Evolutionary conservation across 2,888 invertebrate species (phyloP).

Genomic region (Aspidiotus destructor): DNA sequence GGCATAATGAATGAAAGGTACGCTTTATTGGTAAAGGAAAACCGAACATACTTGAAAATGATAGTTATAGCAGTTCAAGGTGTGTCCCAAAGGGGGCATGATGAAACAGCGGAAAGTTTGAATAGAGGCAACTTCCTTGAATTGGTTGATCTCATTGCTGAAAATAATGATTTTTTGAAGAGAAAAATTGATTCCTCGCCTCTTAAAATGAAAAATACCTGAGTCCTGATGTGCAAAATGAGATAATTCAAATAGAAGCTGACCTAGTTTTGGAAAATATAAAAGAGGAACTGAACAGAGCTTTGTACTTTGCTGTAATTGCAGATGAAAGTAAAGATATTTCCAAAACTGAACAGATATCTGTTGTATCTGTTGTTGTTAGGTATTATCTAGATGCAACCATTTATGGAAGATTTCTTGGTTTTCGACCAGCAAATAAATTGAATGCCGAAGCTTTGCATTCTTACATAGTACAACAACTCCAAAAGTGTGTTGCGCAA

Average conservation of each 20-base stretch:
- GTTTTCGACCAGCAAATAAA: conserved; percentile 9
- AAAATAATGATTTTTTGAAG: conserved; percentile 21
- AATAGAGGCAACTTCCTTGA: conserved; percentile 23
- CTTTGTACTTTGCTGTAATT: conserved; percentile 13
- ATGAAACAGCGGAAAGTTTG: conserved; percentile 5
- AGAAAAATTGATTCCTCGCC: conserved; percentile 9
- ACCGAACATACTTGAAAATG: conserved; percentile 13
- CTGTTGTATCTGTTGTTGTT: conserved; percentile 17
- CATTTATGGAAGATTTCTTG: conserved; percentile 18
- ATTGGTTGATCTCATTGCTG: conserved; percentile 3
- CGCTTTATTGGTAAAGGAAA: conserved; percentile 15
- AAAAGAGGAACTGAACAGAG: conserved; percentile 10
- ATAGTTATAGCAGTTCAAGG: conserved; percentile 22
- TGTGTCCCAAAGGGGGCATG: conserved; percentile 15
- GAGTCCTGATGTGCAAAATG: conserved; percentile 19
- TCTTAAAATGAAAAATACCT: conserved; percentile 12
- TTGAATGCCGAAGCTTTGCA: conserved; percentile 9
- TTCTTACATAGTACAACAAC: conserved; percentile 14
- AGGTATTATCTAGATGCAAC: conserved; percentile 18
- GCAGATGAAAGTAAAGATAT: conserved; percentile 23
- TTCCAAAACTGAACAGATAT: conserved; percentile 25
- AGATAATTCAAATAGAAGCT: conserved; percentile 17
- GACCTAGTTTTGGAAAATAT: conserved; percentile 7
- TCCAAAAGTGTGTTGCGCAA: conserved; percentile 17
- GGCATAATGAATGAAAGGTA: conserved; percentile 10